A percentile compares a stretch with the other conserved stretches of the same genome.
phyloP scores from a whole-genome alignment of 2,113 vertebrate species.

The Leptobrachium leishanense region DNA sequence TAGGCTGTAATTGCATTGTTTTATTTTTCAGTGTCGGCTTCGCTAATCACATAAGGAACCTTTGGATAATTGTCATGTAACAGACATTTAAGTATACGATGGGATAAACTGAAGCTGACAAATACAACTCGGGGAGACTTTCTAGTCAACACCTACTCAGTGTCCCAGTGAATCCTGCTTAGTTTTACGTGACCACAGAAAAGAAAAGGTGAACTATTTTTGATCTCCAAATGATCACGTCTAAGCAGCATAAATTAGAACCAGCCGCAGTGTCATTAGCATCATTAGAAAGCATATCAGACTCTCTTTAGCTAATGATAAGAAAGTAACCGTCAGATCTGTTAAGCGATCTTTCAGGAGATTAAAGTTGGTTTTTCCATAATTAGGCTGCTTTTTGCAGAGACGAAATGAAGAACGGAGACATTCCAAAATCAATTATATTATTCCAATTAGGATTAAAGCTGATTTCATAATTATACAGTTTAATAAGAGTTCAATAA shows the following conservation, averaged over 20 bases:
- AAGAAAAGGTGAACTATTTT: background rate
- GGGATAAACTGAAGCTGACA: no score
- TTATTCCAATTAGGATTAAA: slow-evolving; percentile 23
- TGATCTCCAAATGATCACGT: background rate
- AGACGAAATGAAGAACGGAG: background rate
- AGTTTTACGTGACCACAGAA: no score
- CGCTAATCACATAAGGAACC: no score
- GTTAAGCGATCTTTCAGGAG: slow-evolving; percentile 24
- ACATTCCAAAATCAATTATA: slow-evolving; percentile 30
- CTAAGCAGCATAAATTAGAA: background rate
- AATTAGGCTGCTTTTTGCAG: slow-evolving; percentile 3
- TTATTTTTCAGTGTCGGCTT: no score
- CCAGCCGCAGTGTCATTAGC: background rate
- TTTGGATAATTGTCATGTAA: no score
- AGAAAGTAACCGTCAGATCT: slow-evolving; percentile 10
- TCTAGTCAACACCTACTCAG: no score
- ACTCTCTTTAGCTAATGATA: slow-evolving; percentile 20
- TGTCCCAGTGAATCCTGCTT: no score
- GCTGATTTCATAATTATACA: slow-evolving; percentile 36
- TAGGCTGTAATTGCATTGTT: no score
- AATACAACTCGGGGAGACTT: no score
- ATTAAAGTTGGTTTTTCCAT: slow-evolving; percentile 20
- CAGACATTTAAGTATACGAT: no score
- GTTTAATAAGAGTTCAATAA: slow-evolving; percentile 38
- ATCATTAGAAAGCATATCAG: slow-evolving; percentile 3